Evolutionary conservation across 1,140 invertebrate genomes (phyloP).

Genomic region (Drosophila setifemur): DNA sequence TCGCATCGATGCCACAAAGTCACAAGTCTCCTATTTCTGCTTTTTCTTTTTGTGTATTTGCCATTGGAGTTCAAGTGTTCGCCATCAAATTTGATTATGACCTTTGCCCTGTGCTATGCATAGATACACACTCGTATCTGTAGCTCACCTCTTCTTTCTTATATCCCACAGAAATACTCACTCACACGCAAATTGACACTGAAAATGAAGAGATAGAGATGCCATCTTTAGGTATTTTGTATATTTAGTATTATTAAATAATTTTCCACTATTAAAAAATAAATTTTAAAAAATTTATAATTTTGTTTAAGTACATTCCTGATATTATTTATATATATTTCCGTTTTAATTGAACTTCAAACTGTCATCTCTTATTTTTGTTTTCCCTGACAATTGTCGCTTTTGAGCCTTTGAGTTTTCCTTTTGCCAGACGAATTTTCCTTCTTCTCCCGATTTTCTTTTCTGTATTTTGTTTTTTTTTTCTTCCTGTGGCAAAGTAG

Average conservation of each 20-base stretch:
- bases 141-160: no score
- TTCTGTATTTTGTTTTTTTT: not conserved
- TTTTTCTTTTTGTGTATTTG: not conserved
- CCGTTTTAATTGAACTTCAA: no score
- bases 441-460: not conserved
- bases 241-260: not conserved
- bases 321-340: no score
- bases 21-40: slow-evolving; percentile 3
- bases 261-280: not conserved
- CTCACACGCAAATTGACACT: slow-evolving; percentile 37
- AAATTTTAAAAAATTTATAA: no score
- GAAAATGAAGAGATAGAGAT: not conserved
- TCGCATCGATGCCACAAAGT: slow-evolving; percentile 47
- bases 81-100: slow-evolving; percentile 70
- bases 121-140: no score
- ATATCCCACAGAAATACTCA: no score
- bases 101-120: no score
- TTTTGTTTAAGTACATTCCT: no score
- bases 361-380: no score
- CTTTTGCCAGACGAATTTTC: slow-evolving; percentile 28
- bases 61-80: slow-evolving; percentile 50
- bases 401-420: no score
- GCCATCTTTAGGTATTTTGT: not conserved
- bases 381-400: no score
- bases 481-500: slow-evolving; percentile 5